These are phyloP conservation scores for Camponotus pennsylvanicus DNA, from an alignment of 1,140 invertebrate species.

Conservation along the genomic window DNA sequence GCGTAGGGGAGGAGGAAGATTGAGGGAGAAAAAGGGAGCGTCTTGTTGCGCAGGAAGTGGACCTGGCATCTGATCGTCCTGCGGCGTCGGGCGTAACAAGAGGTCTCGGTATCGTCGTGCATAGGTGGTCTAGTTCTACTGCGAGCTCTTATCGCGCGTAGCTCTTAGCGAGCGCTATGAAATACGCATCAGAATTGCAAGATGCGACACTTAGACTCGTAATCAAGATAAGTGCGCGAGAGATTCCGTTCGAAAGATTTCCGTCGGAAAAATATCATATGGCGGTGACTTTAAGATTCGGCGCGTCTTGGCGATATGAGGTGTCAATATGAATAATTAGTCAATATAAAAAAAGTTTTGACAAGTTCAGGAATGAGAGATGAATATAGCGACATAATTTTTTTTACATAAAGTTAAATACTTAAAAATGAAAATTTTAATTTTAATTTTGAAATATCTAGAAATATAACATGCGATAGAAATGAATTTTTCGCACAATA, in stretches of 20 bases:
- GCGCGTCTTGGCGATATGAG: not conserved
- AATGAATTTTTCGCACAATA: not conserved
- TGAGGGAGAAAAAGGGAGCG: not conserved
- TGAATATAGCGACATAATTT: not conserved
- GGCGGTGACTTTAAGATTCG: not conserved
- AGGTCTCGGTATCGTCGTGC: slow-evolving; percentile 44
- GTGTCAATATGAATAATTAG: not conserved
- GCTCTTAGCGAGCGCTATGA: slow-evolving; percentile 18
- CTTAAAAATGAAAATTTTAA: not conserved
- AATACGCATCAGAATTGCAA: not conserved
- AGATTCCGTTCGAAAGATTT: not conserved
- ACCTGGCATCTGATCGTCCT: slow-evolving; percentile 43
- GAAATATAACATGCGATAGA: not conserved
- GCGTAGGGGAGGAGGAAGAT: not conserved
- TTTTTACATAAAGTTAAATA: not conserved
- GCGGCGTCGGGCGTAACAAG: slow-evolving; percentile 52
- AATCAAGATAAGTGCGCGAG: slow-evolving; percentile 34
- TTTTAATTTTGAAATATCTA: not conserved
- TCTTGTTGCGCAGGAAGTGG: slow-evolving; percentile 45
- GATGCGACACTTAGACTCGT: slow-evolving; percentile 21
- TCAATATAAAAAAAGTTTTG: too few species aligned
- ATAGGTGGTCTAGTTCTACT: slow-evolving; percentile 43
- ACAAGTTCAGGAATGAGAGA: not conserved
- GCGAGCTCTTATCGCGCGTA: slow-evolving; percentile 24
- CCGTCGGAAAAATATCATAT: not conserved